Conservation (phyloP, 2,888 invertebrate genomes). For the Gonocerus acuteangulatus region DNA sequence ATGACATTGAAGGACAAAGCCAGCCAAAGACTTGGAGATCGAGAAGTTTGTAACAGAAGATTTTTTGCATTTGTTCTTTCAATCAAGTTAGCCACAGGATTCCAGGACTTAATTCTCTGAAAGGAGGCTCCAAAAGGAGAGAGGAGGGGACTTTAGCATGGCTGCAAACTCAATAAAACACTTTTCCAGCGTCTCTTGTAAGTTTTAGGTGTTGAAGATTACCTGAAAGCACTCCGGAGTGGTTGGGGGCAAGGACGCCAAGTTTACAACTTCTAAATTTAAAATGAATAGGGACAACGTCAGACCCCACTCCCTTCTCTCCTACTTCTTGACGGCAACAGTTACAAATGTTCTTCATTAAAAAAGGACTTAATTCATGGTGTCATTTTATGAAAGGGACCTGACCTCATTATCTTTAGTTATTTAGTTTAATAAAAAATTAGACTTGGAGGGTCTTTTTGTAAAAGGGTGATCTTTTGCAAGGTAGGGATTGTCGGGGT, state of each 20-base stretch:
- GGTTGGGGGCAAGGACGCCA: background rate
- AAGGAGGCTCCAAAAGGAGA: no score
- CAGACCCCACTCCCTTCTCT: no score
- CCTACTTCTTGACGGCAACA: background rate
- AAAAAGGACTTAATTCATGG: no score
- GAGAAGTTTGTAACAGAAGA: slow-evolving; percentile 13
- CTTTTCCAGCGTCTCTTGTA: slow-evolving; percentile 2
- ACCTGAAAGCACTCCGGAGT: background rate
- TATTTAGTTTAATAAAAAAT: no score
- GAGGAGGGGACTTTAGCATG: background rate
- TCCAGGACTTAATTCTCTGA: no score
- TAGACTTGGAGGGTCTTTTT: no score
- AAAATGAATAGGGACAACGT: background rate
- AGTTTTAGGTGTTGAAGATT: slow-evolving; percentile 11
- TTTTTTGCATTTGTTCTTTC: slow-evolving; percentile 11
- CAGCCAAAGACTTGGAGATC: no score
- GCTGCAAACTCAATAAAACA: slow-evolving; percentile 13
- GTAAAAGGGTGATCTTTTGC: no score
- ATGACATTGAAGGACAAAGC: no score
- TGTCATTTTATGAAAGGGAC: no score
- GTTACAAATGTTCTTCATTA: background rate
- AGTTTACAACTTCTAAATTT: slow-evolving; percentile 8
- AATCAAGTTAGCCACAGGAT: slow-evolving; percentile 3
- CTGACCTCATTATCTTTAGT: no score
- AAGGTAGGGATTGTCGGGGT: no score